A percentile compares a stretch with the other conserved stretches of the same genome.
These are phyloP conservation scores for Quadroppia sp. DNA, from an alignment of 2,888 invertebrate genomes.

Conservation along the genomic window DNA sequence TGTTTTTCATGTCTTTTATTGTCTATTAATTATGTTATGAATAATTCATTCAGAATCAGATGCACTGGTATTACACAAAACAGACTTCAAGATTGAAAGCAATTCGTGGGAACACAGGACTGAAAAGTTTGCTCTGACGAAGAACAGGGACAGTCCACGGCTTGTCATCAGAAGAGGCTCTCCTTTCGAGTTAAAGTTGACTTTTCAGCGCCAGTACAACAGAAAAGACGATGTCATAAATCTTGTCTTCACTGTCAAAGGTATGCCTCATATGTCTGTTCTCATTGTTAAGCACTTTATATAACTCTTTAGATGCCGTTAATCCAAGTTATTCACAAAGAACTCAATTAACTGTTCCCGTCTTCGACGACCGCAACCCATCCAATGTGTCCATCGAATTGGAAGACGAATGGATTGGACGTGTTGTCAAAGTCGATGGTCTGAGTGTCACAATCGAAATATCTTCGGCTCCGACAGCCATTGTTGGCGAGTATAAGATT, in stretches of 20 bases:
- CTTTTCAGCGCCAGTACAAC: constrained; percentile 49
- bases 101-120: constrained; percentile 76
- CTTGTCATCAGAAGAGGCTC: constrained; percentile 51
- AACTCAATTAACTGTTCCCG: constrained; percentile 42
- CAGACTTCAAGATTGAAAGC: constrained; percentile 67
- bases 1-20: not conserved
- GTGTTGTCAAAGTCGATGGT: constrained; percentile 12
- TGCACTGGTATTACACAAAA: constrained; percentile 66
- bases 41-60: constrained; percentile 27
- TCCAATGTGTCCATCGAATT: constrained; percentile 25
- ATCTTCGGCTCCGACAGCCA: constrained; percentile 43
- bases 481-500: constrained; percentile 47
- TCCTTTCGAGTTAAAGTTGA: constrained; percentile 49
- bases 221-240: constrained; percentile 49
- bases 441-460: constrained; percentile 42
- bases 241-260: constrained; percentile 49
- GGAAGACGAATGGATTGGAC: constrained; percentile 41
- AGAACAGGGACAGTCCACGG: constrained; percentile 53
- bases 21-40: not conserved
- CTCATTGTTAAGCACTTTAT: not conserved
- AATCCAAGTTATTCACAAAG: constrained; percentile 30
- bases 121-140: constrained; percentile 70
- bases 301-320: constrained; percentile 37
- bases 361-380: constrained; percentile 37
- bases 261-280: constrained; percentile 35